Percentiles rank a stretch among this genome's conserved stretches.
Evolutionary conservation across 1,140 invertebrate species (phyloP).

Genomic region (Conopomorpha cramerella): DNA sequence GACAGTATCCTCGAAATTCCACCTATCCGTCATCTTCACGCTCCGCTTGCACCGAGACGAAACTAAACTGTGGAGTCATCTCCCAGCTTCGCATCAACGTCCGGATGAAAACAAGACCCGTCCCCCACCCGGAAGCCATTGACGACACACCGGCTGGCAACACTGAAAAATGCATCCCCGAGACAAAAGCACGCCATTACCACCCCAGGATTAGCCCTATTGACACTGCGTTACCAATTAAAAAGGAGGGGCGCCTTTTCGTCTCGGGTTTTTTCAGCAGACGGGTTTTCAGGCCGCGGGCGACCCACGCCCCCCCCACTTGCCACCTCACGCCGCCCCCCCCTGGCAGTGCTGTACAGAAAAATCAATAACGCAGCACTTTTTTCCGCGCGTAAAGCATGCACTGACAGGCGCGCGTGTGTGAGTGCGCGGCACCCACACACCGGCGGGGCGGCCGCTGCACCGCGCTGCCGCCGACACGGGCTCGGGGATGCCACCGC

Average conservation of each 20-base stretch:
- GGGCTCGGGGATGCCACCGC: neutral
- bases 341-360: conserved; percentile 29
- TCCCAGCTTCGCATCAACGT: too few relatives aligned
- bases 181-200: conserved; percentile 55
- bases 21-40: too few relatives aligned
- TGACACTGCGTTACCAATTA: conserved; percentile 60
- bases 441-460: conserved; percentile 13
- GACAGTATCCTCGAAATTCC: too few relatives aligned
- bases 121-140: too few relatives aligned
- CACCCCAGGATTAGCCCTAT: conserved; percentile 52
- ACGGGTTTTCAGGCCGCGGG: conserved; percentile 54
- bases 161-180: conserved; percentile 51
- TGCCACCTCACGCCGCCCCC: too few relatives aligned
- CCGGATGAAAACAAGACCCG: too few relatives aligned
- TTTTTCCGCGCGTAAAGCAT: conserved; percentile 59
- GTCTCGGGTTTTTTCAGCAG: conserved; percentile 58
- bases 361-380: conserved; percentile 59
- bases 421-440: conserved; percentile 31
- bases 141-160: conserved; percentile 26
- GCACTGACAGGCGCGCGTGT: conserved; percentile 35
- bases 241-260: conserved; percentile 57
- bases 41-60: too few relatives aligned
- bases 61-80: too few relatives aligned
- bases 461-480: conserved; percentile 30
- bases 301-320: conserved; percentile 18